Percentiles rank a stretch among this genome's conserved stretches.
These are phyloP conservation scores for Urechis unicinctus DNA, from an alignment of 2,888 invertebrate species.

Conservation along the genomic window DNA sequence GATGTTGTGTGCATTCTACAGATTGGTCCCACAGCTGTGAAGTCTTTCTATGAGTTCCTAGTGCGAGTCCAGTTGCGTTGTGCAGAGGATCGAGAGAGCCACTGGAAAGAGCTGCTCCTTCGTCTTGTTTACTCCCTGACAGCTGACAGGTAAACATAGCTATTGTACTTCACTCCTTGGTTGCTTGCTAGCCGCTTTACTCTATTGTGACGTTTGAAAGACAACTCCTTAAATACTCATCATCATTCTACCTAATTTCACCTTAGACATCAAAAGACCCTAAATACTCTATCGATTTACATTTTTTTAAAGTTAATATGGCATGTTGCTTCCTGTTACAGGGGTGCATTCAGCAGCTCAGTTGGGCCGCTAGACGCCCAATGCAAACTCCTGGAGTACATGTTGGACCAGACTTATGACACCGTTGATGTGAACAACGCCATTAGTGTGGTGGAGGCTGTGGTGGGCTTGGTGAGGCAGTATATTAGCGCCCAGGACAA, in stretches of 20 bases:
- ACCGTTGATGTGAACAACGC: slow-evolving; percentile 67
- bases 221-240: too few relatives aligned
- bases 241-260: too few relatives aligned
- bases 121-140: slow-evolving; percentile 68
- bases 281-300: too few relatives aligned
- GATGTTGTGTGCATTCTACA: slow-evolving; percentile 37
- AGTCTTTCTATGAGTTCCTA: slow-evolving; percentile 66
- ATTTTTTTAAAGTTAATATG: too few relatives aligned
- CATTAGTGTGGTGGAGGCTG: slow-evolving; percentile 68
- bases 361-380: slow-evolving; percentile 67
- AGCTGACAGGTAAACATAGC: slow-evolving; percentile 60
- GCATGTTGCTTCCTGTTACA: slow-evolving; percentile 37
- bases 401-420: slow-evolving; percentile 62
- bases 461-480: slow-evolving; percentile 51
- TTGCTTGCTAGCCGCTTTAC: too few relatives aligned
- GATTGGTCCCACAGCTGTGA: slow-evolving; percentile 73
- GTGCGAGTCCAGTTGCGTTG: slow-evolving; percentile 64
- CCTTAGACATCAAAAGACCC: too few relatives aligned
- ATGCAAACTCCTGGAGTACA: slow-evolving; percentile 64
- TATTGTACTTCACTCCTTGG: too few relatives aligned
- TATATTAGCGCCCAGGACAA: slow-evolving; percentile 41
- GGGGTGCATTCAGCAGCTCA: slow-evolving; percentile 50
- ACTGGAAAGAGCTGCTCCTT: slow-evolving; percentile 63
- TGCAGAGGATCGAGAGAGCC: slow-evolving; percentile 53
- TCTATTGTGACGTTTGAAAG: too few relatives aligned